Evolutionary conservation across 2,888 invertebrate species (phyloP).

Genomic region (Drosophila tanythrix): DNA sequence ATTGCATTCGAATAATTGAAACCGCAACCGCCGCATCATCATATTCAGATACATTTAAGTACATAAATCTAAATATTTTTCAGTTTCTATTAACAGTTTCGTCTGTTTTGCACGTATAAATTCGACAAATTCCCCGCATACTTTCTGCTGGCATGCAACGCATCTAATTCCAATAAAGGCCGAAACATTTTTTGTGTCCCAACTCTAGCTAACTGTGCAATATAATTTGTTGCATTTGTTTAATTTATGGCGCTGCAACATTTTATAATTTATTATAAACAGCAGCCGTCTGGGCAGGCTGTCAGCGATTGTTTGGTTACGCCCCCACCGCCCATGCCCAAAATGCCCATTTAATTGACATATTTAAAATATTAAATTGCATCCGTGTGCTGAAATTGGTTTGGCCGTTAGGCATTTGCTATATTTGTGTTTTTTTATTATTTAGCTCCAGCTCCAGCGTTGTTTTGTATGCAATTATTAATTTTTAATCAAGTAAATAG

Average conservation of each 20-base stretch:
- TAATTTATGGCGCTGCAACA: constrained; percentile 61
- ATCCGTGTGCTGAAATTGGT: constrained; percentile 66
- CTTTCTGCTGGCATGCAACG: neutral
- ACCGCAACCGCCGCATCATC: neutral
- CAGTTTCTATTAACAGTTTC: neutral
- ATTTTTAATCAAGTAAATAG: constrained; percentile 77
- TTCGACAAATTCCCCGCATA: constrained; percentile 13
- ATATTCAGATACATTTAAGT: neutral
- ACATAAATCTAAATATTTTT: constrained; percentile 2
- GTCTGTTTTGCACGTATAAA: constrained; percentile 4
- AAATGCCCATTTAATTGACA: constrained; percentile 69
- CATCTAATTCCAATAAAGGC: constrained; percentile 30
- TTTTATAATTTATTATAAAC: constrained; percentile 75
- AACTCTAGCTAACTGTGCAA: constrained; percentile 32
- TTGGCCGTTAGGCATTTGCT: constrained; percentile 50
- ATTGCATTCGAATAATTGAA: constrained; percentile 7
- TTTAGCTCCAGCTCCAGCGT: constrained; percentile 4
- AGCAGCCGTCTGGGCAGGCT: constrained; percentile 56
- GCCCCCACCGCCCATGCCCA: neutral
- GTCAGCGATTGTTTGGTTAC: constrained; percentile 67
- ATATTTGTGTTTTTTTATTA: constrained; percentile 15
- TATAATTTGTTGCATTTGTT: constrained; percentile 66
- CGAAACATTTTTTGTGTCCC: constrained; percentile 3
- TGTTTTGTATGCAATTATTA: constrained; percentile 68
- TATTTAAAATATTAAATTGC: constrained; percentile 80